Evolutionary conservation across 2,113 vertebrate genomes (phyloP).

Genomic region (Podarcis raffonei): DNA sequence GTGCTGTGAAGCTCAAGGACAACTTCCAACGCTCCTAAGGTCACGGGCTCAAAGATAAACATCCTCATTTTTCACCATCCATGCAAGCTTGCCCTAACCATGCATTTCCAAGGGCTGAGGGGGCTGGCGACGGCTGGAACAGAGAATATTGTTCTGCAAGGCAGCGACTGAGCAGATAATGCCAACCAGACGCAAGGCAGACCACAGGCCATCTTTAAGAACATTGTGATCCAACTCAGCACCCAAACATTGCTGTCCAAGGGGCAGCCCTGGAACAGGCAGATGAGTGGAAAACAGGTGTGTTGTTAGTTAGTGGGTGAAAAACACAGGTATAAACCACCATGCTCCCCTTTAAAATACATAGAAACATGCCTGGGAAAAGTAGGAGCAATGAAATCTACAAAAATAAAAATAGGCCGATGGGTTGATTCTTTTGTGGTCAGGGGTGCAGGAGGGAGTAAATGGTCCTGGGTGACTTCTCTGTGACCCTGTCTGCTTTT

Average conservation of each 20-base stretch:
- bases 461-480: no score
- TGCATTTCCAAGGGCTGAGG: background rate
- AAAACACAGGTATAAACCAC: no score
- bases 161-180: slow-evolving; percentile 69
- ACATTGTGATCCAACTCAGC: slow-evolving; percentile 74
- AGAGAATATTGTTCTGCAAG: slow-evolving; percentile 61
- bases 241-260: slow-evolving; percentile 71
- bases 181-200: slow-evolving; percentile 55
- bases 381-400: background rate
- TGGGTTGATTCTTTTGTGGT: background rate
- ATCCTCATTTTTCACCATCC: slow-evolving; percentile 51
- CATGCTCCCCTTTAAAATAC: background rate
- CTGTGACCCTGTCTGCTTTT: no score
- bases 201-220: slow-evolving; percentile 64
- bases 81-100: background rate
- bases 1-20: slow-evolving; percentile 59
- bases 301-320: no score
- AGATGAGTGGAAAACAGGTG: background rate
- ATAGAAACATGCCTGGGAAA: background rate
- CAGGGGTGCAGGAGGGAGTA: no score
- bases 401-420: background rate
- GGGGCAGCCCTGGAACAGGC: background rate
- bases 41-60: slow-evolving; percentile 30
- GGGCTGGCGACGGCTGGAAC: slow-evolving; percentile 22
- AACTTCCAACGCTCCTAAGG: slow-evolving; percentile 61